A percentile compares a stretch with the other conserved stretches of the same genome.
Evolutionary conservation across 2,888 invertebrate species (phyloP).

Genomic region (Neoscelio sp.): DNA sequence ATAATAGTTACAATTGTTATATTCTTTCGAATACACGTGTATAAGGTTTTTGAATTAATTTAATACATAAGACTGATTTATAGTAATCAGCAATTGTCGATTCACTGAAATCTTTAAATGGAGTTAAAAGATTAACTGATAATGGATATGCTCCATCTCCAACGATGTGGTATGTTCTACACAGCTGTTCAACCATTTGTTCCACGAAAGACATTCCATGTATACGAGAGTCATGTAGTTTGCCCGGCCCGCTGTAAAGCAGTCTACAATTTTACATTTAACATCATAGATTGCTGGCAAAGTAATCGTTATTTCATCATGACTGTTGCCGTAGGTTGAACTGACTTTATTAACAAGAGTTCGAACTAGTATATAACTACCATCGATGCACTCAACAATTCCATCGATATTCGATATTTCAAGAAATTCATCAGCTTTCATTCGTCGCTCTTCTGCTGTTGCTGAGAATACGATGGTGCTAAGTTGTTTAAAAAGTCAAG

Average conservation of each 20-base stretch:
- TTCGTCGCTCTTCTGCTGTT: constrained; percentile 8
- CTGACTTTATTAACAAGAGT: constrained; percentile 6
- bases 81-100: too few species aligned
- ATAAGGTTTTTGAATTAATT: too few species aligned
- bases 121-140: neutral
- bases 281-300: constrained; percentile 2
- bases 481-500: constrained; percentile 9
- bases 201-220: constrained; percentile 3
- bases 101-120: constrained; percentile 6
- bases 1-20: too few species aligned
- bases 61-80: too few species aligned
- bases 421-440: constrained; percentile 9
- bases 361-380: constrained; percentile 4
- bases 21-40: too few species aligned
- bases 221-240: constrained; percentile 12
- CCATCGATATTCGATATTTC: constrained; percentile 18
- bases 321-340: constrained; percentile 5
- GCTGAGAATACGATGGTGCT: constrained; percentile 5
- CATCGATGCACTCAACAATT: constrained; percentile 11
- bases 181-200: neutral
- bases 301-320: constrained; percentile 2
- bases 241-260: constrained; percentile 11
- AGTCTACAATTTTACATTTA: constrained; percentile 19
- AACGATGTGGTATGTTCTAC: constrained; percentile 7
- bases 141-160: constrained; percentile 7